Conservation (phyloP, 2,797 vertebrate species). For the Lycodopsis pacificus region DNA sequence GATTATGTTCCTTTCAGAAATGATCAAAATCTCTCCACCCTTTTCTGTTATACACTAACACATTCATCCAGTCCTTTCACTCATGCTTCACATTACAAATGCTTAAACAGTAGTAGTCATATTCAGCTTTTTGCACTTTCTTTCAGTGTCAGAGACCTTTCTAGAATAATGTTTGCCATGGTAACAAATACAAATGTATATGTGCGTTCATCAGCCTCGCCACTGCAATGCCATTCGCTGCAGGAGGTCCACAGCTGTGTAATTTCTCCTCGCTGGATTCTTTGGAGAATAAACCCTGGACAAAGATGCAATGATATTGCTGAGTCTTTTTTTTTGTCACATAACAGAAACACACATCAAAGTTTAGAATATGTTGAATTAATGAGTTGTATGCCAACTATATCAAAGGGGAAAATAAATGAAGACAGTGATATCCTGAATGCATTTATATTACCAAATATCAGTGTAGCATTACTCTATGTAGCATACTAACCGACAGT, state of each 20-base stretch:
- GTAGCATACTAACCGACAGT: not conserved
- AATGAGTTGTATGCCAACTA: not conserved
- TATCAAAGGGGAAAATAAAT: not conserved
- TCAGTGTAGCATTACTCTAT: not conserved
- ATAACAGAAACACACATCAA: conserved; percentile 1
- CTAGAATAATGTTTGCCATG: conserved; percentile 78
- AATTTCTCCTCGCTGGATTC: conserved; percentile 14
- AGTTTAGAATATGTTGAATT: conserved; percentile 25
- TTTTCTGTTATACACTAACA: conserved; percentile 69
- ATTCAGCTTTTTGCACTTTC: conserved; percentile 59
- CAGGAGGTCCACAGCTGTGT: conserved; percentile 31
- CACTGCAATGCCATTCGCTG: conserved; percentile 49
- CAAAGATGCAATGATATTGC: conserved; percentile 17
- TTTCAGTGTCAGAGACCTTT: conserved; percentile 67
- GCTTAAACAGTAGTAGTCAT: conserved; percentile 30
- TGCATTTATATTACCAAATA: not conserved
- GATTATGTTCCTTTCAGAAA: conserved; percentile 85
- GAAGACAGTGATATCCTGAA: not conserved
- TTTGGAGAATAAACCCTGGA: conserved; percentile 10
- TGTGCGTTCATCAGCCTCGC: conserved; percentile 48
- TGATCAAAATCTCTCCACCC: conserved; percentile 80
- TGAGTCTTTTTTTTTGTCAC: conserved; percentile 4
- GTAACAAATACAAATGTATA: conserved; percentile 76
- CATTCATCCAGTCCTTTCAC: conserved; percentile 59
- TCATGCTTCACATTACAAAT: conserved; percentile 49